Evolutionary conservation across 2,797 vertebrate species (phyloP), one percentile per base, ranked within the genome.

Genomic region (Rhinogobio ventralis): DNA sequence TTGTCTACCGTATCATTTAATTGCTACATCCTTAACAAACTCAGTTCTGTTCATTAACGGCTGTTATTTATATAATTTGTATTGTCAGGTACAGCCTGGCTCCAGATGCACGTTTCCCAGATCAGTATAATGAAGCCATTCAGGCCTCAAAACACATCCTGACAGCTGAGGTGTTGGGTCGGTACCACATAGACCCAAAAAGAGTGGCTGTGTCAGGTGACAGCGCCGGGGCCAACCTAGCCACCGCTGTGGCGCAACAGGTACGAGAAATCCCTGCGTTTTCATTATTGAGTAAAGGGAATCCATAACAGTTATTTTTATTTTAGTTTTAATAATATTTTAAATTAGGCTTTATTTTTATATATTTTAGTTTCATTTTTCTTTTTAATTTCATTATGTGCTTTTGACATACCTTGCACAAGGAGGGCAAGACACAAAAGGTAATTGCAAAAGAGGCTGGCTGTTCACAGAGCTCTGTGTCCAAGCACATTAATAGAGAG

Each of bases 221-320:
- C 91, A 99, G 98, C 3, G 96, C 98, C 2, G 98, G 98, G 68
- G 98, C 96, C 14, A 99, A 99, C 92, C 90, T 99, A 92, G 98
- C 97, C 0, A 97, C 98, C 2, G 97, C 96, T 3, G 95, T 98
- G 87, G 95, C 93, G 6, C 98, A 99, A 86, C 94, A 98, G 97
- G 98, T 99, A 85, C 20, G 7, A 77, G 30, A 39, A 82, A 62
- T 39, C 9, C 23, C 39, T 20, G 9, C 30, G 39, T 36, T 7
- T 20, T 74, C 49, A 74, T 1, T 28, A 25, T 3, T 62, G 60
- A 28, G 25, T 11, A 28, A 28, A 62, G 28, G 13, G 60, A 28
- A 62, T 17, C 14, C 14, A 30, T n/a, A 62, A 62, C 13, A 62
- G 57, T 62, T 57, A 57, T 57, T n/a, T 46, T 57, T 57, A n/a